Conservation (phyloP, 2,797 vertebrate genomes). For the Serranus cabrilla region DNA sequence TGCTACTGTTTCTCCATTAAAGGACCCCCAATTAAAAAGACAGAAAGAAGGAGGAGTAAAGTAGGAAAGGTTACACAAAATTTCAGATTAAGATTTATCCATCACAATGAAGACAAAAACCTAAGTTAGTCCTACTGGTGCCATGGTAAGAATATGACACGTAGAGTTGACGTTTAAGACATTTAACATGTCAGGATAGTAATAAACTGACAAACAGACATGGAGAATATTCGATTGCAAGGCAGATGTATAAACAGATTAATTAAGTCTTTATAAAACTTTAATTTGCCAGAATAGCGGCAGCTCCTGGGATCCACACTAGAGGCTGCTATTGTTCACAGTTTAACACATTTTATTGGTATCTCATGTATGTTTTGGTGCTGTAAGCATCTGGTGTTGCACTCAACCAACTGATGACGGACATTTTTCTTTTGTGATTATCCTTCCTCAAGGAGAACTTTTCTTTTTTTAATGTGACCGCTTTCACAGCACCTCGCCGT, state of each 20-base stretch:
- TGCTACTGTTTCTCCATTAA: too few species aligned
- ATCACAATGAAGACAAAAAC: neutral
- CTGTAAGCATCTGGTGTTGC: neutral
- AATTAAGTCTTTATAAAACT: neutral
- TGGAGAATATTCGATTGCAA: too few species aligned
- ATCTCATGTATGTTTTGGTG: neutral
- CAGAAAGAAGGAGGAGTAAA: too few species aligned
- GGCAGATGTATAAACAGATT: neutral
- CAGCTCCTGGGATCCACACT: slow-evolving; percentile 20
- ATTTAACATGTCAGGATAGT: neutral
- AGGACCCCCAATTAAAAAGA: too few species aligned
- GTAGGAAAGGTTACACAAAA: too few species aligned
- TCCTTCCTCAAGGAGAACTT: slow-evolving; percentile 27
- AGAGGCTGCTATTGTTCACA: slow-evolving; percentile 44
- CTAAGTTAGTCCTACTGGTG: neutral
- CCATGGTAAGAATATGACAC: neutral
- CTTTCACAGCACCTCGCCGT: neutral
- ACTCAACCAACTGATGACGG: neutral
- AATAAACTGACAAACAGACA: neutral
- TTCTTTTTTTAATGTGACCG: neutral
- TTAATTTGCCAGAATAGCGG: neutral
- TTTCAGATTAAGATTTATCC: neutral
- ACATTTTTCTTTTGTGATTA: slow-evolving; percentile 9
- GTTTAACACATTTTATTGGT: neutral
- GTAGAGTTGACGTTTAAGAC: neutral